These are phyloP conservation scores for Pinna nobilis DNA, from an alignment of 1,140 invertebrate genomes.

Conservation along the genomic window DNA sequence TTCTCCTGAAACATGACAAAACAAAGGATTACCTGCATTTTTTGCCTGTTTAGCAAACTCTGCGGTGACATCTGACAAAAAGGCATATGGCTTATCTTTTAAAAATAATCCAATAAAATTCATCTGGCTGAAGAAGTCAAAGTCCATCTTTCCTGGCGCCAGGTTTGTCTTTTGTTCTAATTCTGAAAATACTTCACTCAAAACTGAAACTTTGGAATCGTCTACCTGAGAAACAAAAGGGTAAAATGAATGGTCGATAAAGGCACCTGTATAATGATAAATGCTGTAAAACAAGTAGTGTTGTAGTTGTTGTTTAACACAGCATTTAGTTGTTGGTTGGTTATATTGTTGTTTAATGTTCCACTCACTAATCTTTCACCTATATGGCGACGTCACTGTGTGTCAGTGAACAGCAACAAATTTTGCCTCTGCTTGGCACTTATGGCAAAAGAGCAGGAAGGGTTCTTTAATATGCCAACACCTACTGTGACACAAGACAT, in stretches of 20 bases:
- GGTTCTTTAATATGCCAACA: no score
- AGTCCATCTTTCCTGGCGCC: constrained; percentile 48
- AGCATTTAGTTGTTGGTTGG: no score
- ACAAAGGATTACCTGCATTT: constrained; percentile 46
- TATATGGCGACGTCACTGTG: no score
- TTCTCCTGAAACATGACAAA: not conserved
- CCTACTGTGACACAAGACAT: no score
- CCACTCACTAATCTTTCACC: no score
- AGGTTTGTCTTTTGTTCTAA: constrained; percentile 48
- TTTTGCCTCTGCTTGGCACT: no score
- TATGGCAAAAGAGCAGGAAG: no score
- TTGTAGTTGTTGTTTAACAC: no score
- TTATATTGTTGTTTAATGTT: no score
- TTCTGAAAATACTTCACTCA: constrained; percentile 46
- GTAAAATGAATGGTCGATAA: not conserved
- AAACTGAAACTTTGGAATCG: constrained; percentile 41
- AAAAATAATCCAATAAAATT: constrained; percentile 65
- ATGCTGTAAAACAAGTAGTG: not conserved
- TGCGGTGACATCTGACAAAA: constrained; percentile 50
- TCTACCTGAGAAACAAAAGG: constrained; percentile 45
- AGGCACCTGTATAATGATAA: constrained; percentile 1
- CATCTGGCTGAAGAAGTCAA: constrained; percentile 56
- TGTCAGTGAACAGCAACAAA: no score
- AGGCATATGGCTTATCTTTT: constrained; percentile 50
- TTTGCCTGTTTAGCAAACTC: constrained; percentile 50